These are phyloP conservation scores for Neodiprion fabricii DNA, from an alignment of 1,140 invertebrate species.

Conservation along the genomic window DNA sequence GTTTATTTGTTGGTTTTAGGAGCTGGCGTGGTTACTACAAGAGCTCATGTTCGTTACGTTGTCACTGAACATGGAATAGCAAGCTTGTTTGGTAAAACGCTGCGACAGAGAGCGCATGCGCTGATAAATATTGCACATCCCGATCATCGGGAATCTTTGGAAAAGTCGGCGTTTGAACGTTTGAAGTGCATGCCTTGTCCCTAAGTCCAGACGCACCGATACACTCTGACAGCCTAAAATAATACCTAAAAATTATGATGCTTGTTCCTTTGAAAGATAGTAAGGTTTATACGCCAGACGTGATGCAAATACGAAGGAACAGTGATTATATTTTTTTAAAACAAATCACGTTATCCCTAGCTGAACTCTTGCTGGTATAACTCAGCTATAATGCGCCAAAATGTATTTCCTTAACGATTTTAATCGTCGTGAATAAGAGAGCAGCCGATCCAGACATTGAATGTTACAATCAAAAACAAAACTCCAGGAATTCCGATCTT, in stretches of 20 bases:
- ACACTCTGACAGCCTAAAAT: not conserved
- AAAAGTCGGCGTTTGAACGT: constrained; percentile 88
- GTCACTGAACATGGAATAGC: constrained; percentile 95
- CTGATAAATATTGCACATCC: constrained; percentile 92
- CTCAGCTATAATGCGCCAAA: not conserved
- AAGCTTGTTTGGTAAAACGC: constrained; percentile 86
- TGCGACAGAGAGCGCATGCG: constrained; percentile 87
- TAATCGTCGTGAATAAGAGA: too few relatives aligned
- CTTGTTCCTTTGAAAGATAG: not conserved
- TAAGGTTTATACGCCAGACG: not conserved
- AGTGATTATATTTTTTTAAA: constrained; percentile 2
- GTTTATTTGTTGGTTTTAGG: constrained; percentile 64
- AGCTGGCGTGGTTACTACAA: constrained; percentile 90
- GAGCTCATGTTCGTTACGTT: constrained; percentile 92
- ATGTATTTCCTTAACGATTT: too few relatives aligned
- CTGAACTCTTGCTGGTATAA: not conserved
- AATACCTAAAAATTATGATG: not conserved
- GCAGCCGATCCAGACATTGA: too few relatives aligned
- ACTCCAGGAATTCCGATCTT: too few relatives aligned
- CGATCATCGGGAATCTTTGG: constrained; percentile 82
- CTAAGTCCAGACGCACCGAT: constrained; percentile 40
- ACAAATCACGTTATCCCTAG: not conserved
- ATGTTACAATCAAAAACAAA: too few relatives aligned
- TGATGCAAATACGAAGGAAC: not conserved
- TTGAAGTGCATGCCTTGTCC: constrained; percentile 85